Base-by-base conservation (phyloP, 35 echinoderm and acorn worm genomes). In the Apostichopus californicus region DNA sequence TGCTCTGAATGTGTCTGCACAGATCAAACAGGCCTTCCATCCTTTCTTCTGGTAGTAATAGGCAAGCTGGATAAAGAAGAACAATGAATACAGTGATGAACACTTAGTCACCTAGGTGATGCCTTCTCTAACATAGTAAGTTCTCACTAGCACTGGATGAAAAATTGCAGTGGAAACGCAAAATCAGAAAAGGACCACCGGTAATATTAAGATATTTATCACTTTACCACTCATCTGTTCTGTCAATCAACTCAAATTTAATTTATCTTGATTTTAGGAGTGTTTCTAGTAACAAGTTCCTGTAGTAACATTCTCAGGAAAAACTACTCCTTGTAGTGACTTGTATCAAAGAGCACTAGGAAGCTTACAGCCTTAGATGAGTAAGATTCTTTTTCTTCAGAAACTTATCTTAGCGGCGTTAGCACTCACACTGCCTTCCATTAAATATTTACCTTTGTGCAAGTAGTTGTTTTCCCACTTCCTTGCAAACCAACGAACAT, bases 401-500 rank as follows among this genome's bases (percentile, higher is more conserved):
- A 52, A 72, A 12, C 5, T 72, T 12, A 72, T 72, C 68, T 72
- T 20, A 72, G 0, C n/a, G 0, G 73, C 18, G 0, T 21, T 72
- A 20, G 12, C 23, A 34, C 77, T 46, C 34, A 46, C 18, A 68
- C 53, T 83, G 57, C 15, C n/a, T 22, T 66, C 23, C 64, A 17
- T n/a, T 1, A 2, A 6, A 11, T 64, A 24, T 59, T 94, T 83
- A 98, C 97, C 91, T 98, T 98, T 94, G 97, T 98, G 68, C 97
- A 98, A 56, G 97, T 98, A 77, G 97, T 98, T 77, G 97, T 98
- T 87, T 98, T 98, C 23, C 97, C 97, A 92, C 97, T 98, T 75
- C 97, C 97, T 83, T 98, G 97, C 5, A 98, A 86, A 83, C 97
- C 97, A 15, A 98, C 97, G 95, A 98, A 98, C 97, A 98, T 98